A percentile compares a stretch with the other conserved stretches of the same genome.
Evolutionary conservation across 2,888 invertebrate genomes (phyloP).

Genomic region (Cacoxenus indagator): DNA sequence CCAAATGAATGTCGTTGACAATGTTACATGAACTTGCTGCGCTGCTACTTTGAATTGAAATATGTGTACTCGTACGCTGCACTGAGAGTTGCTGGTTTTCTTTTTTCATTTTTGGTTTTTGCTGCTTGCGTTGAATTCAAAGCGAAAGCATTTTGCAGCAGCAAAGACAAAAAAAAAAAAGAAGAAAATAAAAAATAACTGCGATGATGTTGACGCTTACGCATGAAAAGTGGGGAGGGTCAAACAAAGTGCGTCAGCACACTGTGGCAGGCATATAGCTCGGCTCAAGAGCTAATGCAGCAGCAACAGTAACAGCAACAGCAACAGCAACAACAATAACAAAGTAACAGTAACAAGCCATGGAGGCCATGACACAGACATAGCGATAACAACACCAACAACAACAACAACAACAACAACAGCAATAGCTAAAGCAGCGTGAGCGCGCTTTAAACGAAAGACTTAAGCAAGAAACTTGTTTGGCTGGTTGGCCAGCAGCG

Average conservation of each 20-base stretch:
- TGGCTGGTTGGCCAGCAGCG: constrained; percentile 46
- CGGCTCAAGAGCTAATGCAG: constrained; percentile 12
- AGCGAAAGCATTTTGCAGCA: constrained; percentile 56
- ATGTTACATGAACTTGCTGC: constrained; percentile 68
- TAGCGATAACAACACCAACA: constrained; percentile 33
- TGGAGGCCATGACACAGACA: constrained; percentile 26
- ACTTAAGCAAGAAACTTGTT: constrained; percentile 63
- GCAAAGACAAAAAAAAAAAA: constrained; percentile 18
- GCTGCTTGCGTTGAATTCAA: constrained; percentile 13
- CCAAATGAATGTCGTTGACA: constrained; percentile 49
- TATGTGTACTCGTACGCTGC: too few relatives aligned
- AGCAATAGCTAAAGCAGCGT: constrained; percentile 44
- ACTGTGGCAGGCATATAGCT: constrained; percentile 1
- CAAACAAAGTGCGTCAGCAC: not conserved
- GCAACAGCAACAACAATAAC: constrained; percentile 42
- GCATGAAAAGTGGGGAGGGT: not conserved
- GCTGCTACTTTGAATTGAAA: not conserved
- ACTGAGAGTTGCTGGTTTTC: too few relatives aligned
- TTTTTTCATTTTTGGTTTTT: not conserved
- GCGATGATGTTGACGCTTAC: not conserved
- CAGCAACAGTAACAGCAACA: not conserved
- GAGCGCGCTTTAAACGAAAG: constrained; percentile 58
- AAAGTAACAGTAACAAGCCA: constrained; percentile 50
- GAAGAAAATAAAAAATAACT: not conserved
- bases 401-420: constrained; percentile 32